These are phyloP conservation scores for Coregonus ussuriensis DNA, from an alignment of 2,797 vertebrate species.

Conservation along the genomic window DNA sequence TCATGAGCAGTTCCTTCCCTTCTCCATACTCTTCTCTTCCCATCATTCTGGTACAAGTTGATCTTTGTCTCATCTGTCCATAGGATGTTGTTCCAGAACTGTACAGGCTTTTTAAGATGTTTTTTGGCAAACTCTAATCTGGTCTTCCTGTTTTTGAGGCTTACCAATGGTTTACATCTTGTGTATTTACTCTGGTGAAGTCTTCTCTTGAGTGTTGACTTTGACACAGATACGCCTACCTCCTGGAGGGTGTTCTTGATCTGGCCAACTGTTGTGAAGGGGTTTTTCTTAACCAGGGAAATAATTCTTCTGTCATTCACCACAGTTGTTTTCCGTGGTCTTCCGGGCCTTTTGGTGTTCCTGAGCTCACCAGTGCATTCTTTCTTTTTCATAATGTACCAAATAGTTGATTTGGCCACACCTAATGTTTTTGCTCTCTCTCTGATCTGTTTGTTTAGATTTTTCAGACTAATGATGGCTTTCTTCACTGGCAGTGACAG, in stretches of 20 bases:
- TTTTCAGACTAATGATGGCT: conserved; percentile 34
- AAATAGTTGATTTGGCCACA: conserved; percentile 24
- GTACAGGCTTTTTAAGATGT: too few species aligned
- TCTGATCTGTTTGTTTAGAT: too few species aligned
- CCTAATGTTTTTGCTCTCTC: too few species aligned
- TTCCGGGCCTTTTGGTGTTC: conserved; percentile 36
- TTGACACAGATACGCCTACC: conserved; percentile 20
- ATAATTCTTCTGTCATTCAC: background rate
- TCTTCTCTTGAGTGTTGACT: conserved; percentile 19
- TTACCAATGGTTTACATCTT: too few species aligned
- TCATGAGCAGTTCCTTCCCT: too few species aligned
- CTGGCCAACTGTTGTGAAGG: conserved; percentile 30
- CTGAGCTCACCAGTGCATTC: conserved; percentile 33
- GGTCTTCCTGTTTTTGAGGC: too few species aligned
- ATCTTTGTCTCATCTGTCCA: too few species aligned
- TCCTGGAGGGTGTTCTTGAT: conserved; percentile 32
- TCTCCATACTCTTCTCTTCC: too few species aligned
- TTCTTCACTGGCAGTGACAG: conserved; percentile 31
- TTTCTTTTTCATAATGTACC: conserved; percentile 36
- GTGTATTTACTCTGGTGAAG: too few species aligned
- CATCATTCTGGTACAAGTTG: too few species aligned
- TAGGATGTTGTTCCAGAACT: too few species aligned
- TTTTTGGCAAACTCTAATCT: too few species aligned
- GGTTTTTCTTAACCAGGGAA: conserved; percentile 17
- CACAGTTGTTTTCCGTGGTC: conserved; percentile 42